phyloP scores from a whole-genome alignment of 2,113 vertebrate species.

The Equus quagga region DNA sequence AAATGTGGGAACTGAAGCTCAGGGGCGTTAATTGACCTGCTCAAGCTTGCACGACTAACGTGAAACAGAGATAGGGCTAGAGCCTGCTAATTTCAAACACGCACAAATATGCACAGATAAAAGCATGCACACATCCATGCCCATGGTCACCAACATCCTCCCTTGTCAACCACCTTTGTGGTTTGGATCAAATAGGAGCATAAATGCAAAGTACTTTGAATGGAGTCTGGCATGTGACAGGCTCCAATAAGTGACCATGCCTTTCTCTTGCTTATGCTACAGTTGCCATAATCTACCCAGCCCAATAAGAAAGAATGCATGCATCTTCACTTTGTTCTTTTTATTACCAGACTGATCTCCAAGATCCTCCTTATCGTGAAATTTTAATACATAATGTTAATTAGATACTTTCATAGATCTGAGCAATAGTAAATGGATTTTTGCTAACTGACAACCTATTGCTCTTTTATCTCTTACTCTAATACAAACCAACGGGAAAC shows the following conservation, averaged over 20 bases:
- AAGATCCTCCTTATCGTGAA: slow-evolving; percentile 41
- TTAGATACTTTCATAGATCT: slow-evolving; percentile 46
- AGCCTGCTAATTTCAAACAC: slow-evolving; percentile 15
- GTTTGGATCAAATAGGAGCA: not conserved
- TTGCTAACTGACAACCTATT: slow-evolving; percentile 15
- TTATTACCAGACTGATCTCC: slow-evolving; percentile 8
- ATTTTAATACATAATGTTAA: slow-evolving; percentile 60
- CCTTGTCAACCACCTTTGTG: not conserved
- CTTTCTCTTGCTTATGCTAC: not conserved
- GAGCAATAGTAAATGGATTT: slow-evolving; percentile 48
- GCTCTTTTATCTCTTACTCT: slow-evolving; percentile 53
- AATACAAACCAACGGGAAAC: not conserved
- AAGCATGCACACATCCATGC: not conserved
- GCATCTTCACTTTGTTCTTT: not conserved
- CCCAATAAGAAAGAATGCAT: not conserved
- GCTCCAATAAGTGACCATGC: not conserved
- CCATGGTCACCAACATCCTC: not conserved
- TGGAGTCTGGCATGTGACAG: not conserved
- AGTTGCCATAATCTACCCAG: not conserved
- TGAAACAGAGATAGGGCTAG: not conserved
- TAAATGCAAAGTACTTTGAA: not conserved
- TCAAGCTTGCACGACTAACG: not conserved
- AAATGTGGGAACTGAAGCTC: not conserved
- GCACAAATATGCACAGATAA: not conserved
- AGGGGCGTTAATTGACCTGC: not conserved